Evolutionary conservation across 2,797 vertebrate species (phyloP).

Genomic region (Peromyscus nudipes): DNA sequence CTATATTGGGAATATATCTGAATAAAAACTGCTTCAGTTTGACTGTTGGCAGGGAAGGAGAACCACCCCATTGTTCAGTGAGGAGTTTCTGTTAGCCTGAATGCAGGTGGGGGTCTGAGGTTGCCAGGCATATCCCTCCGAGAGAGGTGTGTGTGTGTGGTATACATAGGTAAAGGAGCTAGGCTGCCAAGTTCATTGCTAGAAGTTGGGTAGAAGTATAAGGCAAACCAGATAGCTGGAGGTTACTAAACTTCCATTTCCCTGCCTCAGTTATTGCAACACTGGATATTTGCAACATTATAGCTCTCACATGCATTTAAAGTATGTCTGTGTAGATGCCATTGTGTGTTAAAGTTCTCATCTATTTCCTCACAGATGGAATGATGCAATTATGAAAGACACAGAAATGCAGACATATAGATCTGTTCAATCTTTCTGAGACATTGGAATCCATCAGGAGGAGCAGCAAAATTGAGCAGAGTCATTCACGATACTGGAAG

Average conservation of each 20-base stretch:
- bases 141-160: too few relatives aligned
- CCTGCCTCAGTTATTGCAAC: background rate
- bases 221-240: background rate
- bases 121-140: background rate
- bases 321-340: background rate
- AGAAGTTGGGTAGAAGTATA: too few relatives aligned
- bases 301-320: background rate
- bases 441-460: background rate
- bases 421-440: background rate
- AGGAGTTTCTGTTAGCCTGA: background rate
- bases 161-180: background rate
- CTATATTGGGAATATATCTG: background rate
- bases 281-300: background rate
- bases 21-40: background rate
- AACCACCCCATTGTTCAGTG: background rate
- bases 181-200: background rate
- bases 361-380: background rate
- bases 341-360: background rate
- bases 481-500: background rate
- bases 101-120: background rate
- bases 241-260: background rate
- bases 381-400: background rate
- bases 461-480: background rate
- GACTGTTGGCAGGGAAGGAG: background rate
- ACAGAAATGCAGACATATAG: background rate